Conservation (phyloP, 2,797 vertebrate species). For the Myotis pilosus region DNA sequence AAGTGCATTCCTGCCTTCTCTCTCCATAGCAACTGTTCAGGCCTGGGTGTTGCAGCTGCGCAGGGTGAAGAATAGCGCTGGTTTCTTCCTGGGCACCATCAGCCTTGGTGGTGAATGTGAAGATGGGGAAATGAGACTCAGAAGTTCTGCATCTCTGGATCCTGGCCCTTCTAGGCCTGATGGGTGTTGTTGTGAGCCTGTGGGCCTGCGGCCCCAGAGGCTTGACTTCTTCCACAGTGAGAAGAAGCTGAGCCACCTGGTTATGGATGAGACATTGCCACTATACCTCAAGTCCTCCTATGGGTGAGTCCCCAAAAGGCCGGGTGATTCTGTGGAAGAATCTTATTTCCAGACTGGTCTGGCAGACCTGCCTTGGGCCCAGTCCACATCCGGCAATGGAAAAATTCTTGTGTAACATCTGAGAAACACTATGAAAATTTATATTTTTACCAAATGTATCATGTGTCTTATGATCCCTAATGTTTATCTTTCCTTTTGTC, state of each 20-base stretch:
- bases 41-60: neutral
- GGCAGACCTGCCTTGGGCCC: neutral
- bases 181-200: neutral
- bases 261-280: neutral
- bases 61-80: neutral
- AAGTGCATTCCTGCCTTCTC: neutral
- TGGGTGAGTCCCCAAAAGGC: neutral
- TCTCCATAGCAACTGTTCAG: neutral
- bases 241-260: neutral
- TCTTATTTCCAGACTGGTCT: neutral
- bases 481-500: neutral
- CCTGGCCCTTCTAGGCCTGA: neutral
- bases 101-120: neutral
- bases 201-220: neutral
- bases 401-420: slow-evolving; percentile 30
- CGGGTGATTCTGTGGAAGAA: neutral
- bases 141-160: neutral
- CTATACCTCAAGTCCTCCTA: neutral
- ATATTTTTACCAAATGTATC: slow-evolving; percentile 17
- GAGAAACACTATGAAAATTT: slow-evolving; percentile 25
- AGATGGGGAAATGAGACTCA: neutral
- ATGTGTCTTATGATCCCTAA: neutral
- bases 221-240: neutral
- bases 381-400: neutral
- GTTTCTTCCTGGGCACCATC: no score